Percentiles rank a stretch among this genome's conserved stretches.
phyloP scores from a whole-genome alignment of 2,797 vertebrate genomes.

The Pyrocephalus nanus region DNA sequence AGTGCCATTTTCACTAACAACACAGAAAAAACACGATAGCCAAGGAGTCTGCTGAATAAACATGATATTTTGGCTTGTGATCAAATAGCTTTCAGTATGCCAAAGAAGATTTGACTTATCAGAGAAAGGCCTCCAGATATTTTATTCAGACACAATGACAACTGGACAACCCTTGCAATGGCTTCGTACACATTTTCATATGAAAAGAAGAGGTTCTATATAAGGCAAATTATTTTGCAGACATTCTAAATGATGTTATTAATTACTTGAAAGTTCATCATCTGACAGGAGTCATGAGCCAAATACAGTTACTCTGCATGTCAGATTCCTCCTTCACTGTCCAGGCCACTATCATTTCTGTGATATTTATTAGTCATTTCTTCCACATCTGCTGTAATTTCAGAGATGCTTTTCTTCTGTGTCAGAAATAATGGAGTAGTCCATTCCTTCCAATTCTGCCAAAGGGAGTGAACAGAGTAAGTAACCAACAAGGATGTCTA shows the following conservation, averaged over 20 bases:
- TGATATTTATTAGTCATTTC: constrained; percentile 41
- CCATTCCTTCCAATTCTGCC: constrained; percentile 25
- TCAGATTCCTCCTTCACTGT: constrained; percentile 1
- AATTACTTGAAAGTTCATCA: constrained; percentile 12
- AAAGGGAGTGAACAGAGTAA: constrained; percentile 27
- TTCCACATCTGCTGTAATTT: constrained; percentile 53
- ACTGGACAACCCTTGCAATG: neutral
- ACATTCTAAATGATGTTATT: neutral
- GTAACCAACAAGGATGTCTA: neutral
- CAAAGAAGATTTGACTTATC: neutral
- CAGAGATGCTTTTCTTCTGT: constrained; percentile 42
- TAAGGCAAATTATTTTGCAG: neutral
- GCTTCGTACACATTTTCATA: neutral
- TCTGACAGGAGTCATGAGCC: constrained; percentile 21
- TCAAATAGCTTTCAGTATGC: neutral
- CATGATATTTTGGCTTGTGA: neutral
- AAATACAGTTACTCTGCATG: neutral
- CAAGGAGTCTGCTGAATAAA: constrained; percentile 24
- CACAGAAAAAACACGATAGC: neutral
- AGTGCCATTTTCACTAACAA: constrained; percentile 18
- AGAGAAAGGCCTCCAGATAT: neutral
- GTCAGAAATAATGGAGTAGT: constrained; percentile 48
- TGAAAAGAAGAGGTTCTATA: neutral
- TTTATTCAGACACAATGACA: neutral
- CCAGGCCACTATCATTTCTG: constrained; percentile 14